These are phyloP conservation scores for Sebastes minor DNA, from an alignment of 2,797 vertebrate species.

Conservation along the genomic window DNA sequence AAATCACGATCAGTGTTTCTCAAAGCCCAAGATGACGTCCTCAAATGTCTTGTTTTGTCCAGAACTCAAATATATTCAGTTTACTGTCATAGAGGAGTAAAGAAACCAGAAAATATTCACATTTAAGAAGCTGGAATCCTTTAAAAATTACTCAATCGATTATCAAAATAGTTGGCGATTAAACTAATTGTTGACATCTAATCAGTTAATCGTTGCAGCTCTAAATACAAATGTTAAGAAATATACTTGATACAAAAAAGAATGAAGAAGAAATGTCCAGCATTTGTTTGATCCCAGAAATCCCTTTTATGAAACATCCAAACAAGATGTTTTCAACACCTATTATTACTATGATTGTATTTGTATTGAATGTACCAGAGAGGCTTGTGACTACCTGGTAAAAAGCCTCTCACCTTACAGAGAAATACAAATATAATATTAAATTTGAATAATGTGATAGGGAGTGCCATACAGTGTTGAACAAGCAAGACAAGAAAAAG, in stretches of 20 bases:
- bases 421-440: constrained; percentile 8
- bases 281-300: background rate
- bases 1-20: no score
- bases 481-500: background rate
- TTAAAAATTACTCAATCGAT: no score
- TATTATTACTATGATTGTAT: constrained; percentile 7
- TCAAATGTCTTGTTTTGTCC: no score
- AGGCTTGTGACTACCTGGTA: background rate
- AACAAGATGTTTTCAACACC: background rate
- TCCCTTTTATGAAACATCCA: background rate
- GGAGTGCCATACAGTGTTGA: background rate
- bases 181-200: no score
- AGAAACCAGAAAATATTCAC: no score
- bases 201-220: background rate
- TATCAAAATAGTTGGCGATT: no score
- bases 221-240: background rate
- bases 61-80: no score
- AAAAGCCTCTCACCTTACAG: background rate
- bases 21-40: no score
- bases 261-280: background rate
- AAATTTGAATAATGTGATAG: constrained; percentile 1
- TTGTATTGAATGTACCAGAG: background rate
- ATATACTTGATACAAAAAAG: background rate
- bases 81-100: no score
- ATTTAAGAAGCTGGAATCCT: no score